Evolutionary conservation across 2,888 invertebrate genomes (phyloP), one percentile per base, ranked within the genome.

Genomic region (Drosophila fungiperda): DNA sequence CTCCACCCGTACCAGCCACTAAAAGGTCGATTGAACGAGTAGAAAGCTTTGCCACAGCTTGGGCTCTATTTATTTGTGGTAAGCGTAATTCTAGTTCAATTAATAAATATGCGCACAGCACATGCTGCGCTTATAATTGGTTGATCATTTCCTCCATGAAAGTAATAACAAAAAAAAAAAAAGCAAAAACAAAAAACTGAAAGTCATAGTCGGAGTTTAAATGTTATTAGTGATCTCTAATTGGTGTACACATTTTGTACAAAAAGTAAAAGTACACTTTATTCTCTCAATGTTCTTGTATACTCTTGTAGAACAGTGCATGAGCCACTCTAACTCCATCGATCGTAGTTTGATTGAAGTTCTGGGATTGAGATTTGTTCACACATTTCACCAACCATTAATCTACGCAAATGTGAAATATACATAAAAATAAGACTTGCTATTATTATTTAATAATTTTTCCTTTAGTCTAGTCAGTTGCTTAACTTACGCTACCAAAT

Each of bases 51-150:
- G 40, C 26, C 49, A 29, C 32, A 49, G 55, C 69, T 35, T 54
- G 69, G 38, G 49, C 55, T 50, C 50, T 57, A 57, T 42, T 68
- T n/a, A 68, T 57, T 50, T 50, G 57, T 68, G 68, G 68, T 68
- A 42, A 68, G 68, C 68, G 32, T n/a, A 33, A 68, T 49, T 26
- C 12, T 23, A 49, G 35, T 26, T 26, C 5, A 59, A n/a, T 35
- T 35, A 42, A 17, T 23, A 42, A 23, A 5, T 32, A 17, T n/a
- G 17, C 33, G 2, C 40, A 15, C n/a, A 6, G 12, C 12, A 4
- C 59, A 48, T 49, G 59, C 48, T 35, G 26, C n/a, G 12, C n/a
- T 1, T 15, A 29, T 29, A 40, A 55, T 55, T 29, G 26, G 17
- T 8, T 40, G 12, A 20, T 29, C n/a, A 8, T 9, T 49, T 8